A percentile compares a stretch with the other conserved stretches of the same genome.
These are phyloP conservation scores for Syngnathus typhle DNA, from an alignment of 2,113 vertebrate genomes.

Conservation along the genomic window DNA sequence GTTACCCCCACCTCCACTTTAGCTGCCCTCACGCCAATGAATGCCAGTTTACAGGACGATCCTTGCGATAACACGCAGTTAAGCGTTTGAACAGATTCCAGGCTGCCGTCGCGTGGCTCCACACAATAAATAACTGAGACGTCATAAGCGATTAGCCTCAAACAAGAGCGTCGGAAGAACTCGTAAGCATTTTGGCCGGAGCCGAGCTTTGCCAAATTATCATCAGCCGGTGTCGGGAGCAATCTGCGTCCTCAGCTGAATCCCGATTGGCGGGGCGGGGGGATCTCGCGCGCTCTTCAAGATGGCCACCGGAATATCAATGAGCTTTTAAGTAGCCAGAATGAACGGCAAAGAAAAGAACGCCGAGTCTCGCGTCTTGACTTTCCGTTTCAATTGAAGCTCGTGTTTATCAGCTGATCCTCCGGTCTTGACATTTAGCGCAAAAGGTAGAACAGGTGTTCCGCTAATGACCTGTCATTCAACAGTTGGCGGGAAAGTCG, in stretches of 20 bases:
- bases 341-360: background rate
- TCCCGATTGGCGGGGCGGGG: slow-evolving; percentile 36
- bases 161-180: slow-evolving; percentile 27
- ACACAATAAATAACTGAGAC: slow-evolving; percentile 49
- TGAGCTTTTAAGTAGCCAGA: background rate
- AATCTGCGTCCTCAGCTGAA: slow-evolving; percentile 34
- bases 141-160: slow-evolving; percentile 55
- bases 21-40: slow-evolving; percentile 7
- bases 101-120: slow-evolving; percentile 12
- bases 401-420: slow-evolving; percentile 35
- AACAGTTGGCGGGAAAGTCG: slow-evolving; percentile 28
- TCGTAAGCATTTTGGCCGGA: slow-evolving; percentile 50
- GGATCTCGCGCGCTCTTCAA: slow-evolving; percentile 41
- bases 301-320: slow-evolving; percentile 58
- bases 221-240: slow-evolving; percentile 37
- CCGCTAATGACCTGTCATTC: slow-evolving; percentile 37
- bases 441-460: slow-evolving; percentile 34
- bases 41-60: slow-evolving; percentile 19
- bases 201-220: slow-evolving; percentile 60
- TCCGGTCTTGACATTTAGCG: slow-evolving; percentile 31
- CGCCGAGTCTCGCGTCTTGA: background rate
- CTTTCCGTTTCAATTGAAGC: slow-evolving; percentile 17
- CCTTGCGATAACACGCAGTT: slow-evolving; percentile 10
- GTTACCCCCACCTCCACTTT: background rate
- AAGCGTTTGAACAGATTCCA: slow-evolving; percentile 26